Evolutionary conservation across 2,113 vertebrate genomes (phyloP), one percentile per base, ranked within the genome.

Genomic region (Nannobrachium achirus): DNA sequence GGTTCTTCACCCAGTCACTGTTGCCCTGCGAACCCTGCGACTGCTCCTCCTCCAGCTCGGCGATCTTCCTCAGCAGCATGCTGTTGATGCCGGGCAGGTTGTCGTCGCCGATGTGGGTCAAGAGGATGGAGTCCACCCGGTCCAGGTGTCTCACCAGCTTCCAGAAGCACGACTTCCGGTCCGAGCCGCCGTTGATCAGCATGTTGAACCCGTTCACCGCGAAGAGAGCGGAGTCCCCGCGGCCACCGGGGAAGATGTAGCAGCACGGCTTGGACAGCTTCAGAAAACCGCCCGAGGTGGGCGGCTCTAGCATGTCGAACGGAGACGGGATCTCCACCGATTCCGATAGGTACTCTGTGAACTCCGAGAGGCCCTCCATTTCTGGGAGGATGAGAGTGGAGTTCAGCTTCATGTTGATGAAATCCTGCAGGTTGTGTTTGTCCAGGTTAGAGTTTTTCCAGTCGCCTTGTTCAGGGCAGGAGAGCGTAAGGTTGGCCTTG

Each of bases 301-400:
- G 97, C 16, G 97, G 96, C 41, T 99, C 96, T 75, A 98, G 82
- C 86, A 98, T 95, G 82, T 99, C 97, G 81, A 99, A 99, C 2
- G 96, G 95, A 48, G 96, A 96, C n/a, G 94, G 95, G 73, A 99
- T 95, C 88, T 99, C 97, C n/a, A 98, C 95, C 6, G 97, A 99
- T 81, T 99, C 97, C 6, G 96, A 99, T 51, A 99, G 90, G 75
- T 99, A 99, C 20, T 99, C 97, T 0, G 95, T 97, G 78, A 99
- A 99, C 90, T 99, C 97, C 44, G 96, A 99, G 60, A 99, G 96
- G 80, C 97, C 97, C 89, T 99, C 97, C 97, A 98, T 98, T 89
- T 98, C 91, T 0, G 97, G 96, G 58, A 98, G 89, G 69, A 98
- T 95, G 58, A 94, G 94, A 33, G 94, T 76, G 16, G 96, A 96